phyloP scores from a whole-genome alignment of 2,113 vertebrate species.

The Corythoichthys intestinalis region DNA sequence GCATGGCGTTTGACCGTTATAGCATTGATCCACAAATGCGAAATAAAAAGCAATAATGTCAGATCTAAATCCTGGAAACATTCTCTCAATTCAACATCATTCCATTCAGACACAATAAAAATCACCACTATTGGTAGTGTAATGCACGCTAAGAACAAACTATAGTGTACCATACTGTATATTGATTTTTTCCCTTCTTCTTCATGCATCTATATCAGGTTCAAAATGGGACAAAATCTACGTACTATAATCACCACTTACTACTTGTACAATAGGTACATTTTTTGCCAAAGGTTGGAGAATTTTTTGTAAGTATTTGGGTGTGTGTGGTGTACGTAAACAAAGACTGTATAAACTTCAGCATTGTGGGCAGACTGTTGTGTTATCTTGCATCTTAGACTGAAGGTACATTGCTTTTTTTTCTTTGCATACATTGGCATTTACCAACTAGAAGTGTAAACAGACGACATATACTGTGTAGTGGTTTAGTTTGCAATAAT shows the following conservation, averaged over 20 bases:
- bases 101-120: background rate
- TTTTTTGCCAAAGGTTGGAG: background rate
- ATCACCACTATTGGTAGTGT: background rate
- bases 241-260: background rate
- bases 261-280: conserved; percentile 1
- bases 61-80: too few relatives aligned
- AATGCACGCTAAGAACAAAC: background rate
- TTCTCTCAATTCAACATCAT: background rate
- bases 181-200: background rate
- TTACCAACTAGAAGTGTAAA: background rate
- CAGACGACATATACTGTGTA: background rate
- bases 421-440: background rate
- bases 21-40: too few relatives aligned
- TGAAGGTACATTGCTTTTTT: background rate
- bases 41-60: too few relatives aligned
- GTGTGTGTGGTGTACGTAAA: background rate
- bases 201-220: conserved; percentile 2
- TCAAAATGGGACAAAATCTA: conserved; percentile 3
- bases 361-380: background rate
- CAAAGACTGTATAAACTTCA: background rate
- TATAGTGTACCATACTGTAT: too few relatives aligned
- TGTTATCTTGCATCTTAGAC: background rate
- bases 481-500: background rate
- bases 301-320: background rate
- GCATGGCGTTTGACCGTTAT: too few relatives aligned